Evolutionary conservation across 2,113 vertebrate genomes (phyloP), one percentile per base, ranked within the genome.

Genomic region (Carollia perspicillata): DNA sequence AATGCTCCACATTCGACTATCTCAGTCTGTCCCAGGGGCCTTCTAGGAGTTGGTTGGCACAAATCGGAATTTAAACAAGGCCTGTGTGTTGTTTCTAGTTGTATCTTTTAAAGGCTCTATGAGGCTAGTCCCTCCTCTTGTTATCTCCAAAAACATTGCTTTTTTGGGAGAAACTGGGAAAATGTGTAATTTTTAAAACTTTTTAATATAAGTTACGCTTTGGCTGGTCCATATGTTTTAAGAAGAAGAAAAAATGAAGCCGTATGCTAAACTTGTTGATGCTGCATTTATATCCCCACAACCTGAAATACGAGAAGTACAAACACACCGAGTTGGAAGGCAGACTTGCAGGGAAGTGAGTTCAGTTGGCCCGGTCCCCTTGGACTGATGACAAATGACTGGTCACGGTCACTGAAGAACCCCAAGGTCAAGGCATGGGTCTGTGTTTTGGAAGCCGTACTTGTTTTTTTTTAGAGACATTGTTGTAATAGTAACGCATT

Each of bases 121-220:
- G 13, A 40, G 37, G 23, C 42, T 37, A 10, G n/a, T 66, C 49
- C 12, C 7, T 37, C 13, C 6, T 23, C 6, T 51, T 77, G 28
- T 95, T 80, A 53, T 85, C 49, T 93, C 79, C 18, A 86, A 69
- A 69, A 14, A 16, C 13, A n/a, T 37, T 81, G 55, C 30, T 84
- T 91, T 84, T 14, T 58, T 40, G 22, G 93, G 93, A 78, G 63
- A 74, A 75, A 42, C 8, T 22, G 40, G 86, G 40, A 26, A 83
- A 49, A 55, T 71, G 40, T 78, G 0, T 44, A 20, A 22, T n/a
- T 68, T 58, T 90, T 81, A 28, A 11, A 95, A 47, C 6, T 40
- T 66, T 92, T 71, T 30, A 85, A 22, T 23, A 3, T 12, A 16
- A 12, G 10, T 63, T 78, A 40, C 69, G 69, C n/a, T 79, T n/a